These are phyloP conservation scores for Hyla sarda DNA, from an alignment of 2,113 vertebrate genomes.

Conservation along the genomic window DNA sequence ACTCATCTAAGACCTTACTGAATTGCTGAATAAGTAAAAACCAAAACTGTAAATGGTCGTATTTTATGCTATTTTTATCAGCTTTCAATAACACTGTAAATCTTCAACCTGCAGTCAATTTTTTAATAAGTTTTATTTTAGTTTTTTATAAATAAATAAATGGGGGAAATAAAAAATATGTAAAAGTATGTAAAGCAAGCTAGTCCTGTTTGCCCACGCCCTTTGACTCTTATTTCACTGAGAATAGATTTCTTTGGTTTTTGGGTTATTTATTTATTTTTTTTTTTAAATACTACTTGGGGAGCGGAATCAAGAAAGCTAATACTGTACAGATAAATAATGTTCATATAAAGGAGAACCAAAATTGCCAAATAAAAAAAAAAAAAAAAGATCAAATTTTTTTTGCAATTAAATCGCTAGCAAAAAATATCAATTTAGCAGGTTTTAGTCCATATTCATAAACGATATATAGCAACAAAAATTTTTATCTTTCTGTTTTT, in stretches of 20 bases:
- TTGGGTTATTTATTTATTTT: neutral
- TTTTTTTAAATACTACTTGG: neutral
- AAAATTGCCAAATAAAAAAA: too few relatives aligned
- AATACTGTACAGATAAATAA: slow-evolving; percentile 11
- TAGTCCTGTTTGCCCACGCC: neutral
- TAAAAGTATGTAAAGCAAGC: neutral
- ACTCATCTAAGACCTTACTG: too few relatives aligned
- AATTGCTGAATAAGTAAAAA: too few relatives aligned
- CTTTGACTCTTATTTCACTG: neutral
- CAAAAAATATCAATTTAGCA: too few relatives aligned
- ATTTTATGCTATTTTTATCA: neutral
- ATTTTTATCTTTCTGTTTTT: too few relatives aligned
- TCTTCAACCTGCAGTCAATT: neutral
- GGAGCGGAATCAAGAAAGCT: slow-evolving; percentile 61
- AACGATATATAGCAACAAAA: too few relatives aligned
- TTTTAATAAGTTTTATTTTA: neutral
- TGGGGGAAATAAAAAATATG: neutral
- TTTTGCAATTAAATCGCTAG: too few relatives aligned
- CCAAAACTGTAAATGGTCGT: too few relatives aligned
- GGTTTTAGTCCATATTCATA: too few relatives aligned
- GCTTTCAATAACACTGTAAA: neutral
- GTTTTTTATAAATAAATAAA: neutral
- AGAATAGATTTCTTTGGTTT: slow-evolving; percentile 25
- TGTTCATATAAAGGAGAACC: too few relatives aligned
- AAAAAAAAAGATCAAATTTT: too few relatives aligned